Conservation (phyloP, 2,888 invertebrate species). For the Hofmannophila pseudospretella region DNA sequence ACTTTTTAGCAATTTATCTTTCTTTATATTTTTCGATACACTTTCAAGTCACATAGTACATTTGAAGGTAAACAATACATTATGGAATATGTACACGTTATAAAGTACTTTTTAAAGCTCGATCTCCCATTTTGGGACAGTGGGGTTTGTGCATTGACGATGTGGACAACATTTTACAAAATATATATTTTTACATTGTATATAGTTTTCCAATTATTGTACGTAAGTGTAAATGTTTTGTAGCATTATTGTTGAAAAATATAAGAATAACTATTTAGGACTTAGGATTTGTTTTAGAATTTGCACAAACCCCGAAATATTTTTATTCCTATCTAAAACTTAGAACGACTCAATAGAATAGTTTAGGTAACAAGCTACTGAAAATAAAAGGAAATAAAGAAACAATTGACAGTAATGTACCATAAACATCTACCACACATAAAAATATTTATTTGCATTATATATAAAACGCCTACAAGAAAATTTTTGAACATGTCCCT, state of each 20-base stretch:
- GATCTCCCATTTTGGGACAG: conserved; percentile 28
- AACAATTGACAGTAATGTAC: neutral
- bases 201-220: no score
- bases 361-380: conserved; percentile 2
- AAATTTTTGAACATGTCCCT: neutral
- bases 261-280: no score
- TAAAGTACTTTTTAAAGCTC: conserved; percentile 32
- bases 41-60: neutral
- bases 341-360: conserved; percentile 13
- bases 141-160: conserved; percentile 20
- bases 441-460: neutral
- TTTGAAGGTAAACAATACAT: neutral
- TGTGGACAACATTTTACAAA: neutral
- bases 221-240: no score
- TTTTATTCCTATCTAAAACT: conserved; percentile 22
- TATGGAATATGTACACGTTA: conserved; percentile 1
- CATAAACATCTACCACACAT: neutral
- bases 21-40: no score
- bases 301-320: conserved; percentile 21
- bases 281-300: no score
- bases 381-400: neutral
- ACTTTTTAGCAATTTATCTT: no score
- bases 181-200: no score
- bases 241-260: no score
- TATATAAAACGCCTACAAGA: neutral